phyloP scores from a whole-genome alignment of 2,113 vertebrate species.

The Ictidomys tridecemlineatus region DNA sequence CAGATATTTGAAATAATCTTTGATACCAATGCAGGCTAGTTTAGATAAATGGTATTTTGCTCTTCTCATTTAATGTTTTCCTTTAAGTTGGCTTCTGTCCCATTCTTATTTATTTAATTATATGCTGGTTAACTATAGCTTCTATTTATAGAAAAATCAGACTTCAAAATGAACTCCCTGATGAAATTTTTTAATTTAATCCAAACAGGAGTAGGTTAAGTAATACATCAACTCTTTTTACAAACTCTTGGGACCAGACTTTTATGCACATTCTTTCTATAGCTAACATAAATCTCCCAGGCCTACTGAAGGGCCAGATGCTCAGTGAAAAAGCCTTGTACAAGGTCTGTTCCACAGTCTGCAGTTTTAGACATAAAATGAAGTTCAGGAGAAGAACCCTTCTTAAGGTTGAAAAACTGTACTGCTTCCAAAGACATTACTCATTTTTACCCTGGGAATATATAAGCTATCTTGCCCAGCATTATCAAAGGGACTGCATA shows the following conservation, averaged over 20 bases:
- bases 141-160: slow-evolving; percentile 54
- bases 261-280: slow-evolving; percentile 59
- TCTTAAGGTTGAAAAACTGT: slow-evolving; percentile 33
- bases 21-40: neutral
- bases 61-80: slow-evolving; percentile 38
- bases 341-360: slow-evolving; percentile 49
- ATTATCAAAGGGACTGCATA: slow-evolving; percentile 55
- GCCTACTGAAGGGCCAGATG: slow-evolving; percentile 42
- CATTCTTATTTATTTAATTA: slow-evolving; percentile 30
- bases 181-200: slow-evolving; percentile 58
- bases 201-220: slow-evolving; percentile 34
- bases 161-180: slow-evolving; percentile 57
- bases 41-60: neutral
- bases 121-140: slow-evolving; percentile 21
- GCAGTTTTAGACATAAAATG: slow-evolving; percentile 52
- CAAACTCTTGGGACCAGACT: slow-evolving; percentile 28
- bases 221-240: slow-evolving; percentile 31
- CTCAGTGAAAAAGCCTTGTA: slow-evolving; percentile 66
- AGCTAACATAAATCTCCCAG: slow-evolving; percentile 44
- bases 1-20: slow-evolving; percentile 11
- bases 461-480: neutral
- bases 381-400: slow-evolving; percentile 47
- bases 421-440: slow-evolving; percentile 54
- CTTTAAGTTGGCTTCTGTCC: neutral
- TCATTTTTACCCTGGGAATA: neutral